Base-by-base conservation (phyloP, 2,113 vertebrate species). In the Ceyx margarethae region DNA sequence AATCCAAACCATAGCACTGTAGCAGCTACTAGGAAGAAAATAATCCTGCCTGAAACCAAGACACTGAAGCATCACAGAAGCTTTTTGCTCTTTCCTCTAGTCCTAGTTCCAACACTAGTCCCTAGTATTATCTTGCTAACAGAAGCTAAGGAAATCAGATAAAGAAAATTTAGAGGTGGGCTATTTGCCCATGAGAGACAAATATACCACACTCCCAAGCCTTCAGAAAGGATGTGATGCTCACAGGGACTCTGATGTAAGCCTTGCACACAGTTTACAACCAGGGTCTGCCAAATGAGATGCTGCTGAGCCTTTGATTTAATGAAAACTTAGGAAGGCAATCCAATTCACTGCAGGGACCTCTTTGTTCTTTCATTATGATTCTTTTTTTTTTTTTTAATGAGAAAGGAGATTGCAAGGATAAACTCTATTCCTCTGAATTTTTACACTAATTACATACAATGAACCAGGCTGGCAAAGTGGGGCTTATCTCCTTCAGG, bases 371-470 rank as follows among this genome's bases (percentile, higher is more conserved):
- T 95, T 96, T 94, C 96, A 94, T 95, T 97, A 96, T 87, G 89
- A 94, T 97, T 96, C 92, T 87, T 35, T 35, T 35, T 35, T 35
- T 35, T 37, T 37, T 89, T 95, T 97, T 97, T 97, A 98, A 97
- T 97, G 97, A 96, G 95, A 97, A 97, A 94, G 96, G 95, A 81
- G 57, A 96, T 91, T 8, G 15, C 90, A 91, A 93, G 95, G 96
- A 98, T 98, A 97, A 98, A 97, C 94, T 96, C 90, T 54, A 94
- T 96, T 96, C 92, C 96, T 97, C 81, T 89, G 95, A 96, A 97
- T 96, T 97, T 97, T 96, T 96, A 96, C 89, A 93, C 96, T 98
- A 96, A 97, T 97, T 97, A 97, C 79, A 95, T 93, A 96, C 94
- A 97, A 97, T 97, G 95, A 95, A 93, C 95, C 96, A 94, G 97